Base-by-base conservation (phyloP, 2,888 invertebrate species). In the Drosophila falleni region DNA sequence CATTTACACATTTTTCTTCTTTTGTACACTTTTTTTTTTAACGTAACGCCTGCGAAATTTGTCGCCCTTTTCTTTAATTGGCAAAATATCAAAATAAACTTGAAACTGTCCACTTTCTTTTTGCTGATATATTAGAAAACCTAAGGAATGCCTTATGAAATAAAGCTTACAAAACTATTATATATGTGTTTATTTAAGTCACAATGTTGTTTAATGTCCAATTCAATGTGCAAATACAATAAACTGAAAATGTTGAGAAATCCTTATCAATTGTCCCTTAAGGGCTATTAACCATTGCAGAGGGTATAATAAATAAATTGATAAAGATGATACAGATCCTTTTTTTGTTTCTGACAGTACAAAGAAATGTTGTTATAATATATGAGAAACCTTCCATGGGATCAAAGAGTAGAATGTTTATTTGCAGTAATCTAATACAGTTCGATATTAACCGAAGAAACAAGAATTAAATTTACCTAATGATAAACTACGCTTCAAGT, bases 61-160 rank as follows among this genome's bases (percentile, higher is more conserved):
- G 76, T 76, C 76, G 65, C 80, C 76, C 65, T 71, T 75, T 65
- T 54, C 51, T 56, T 76, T 76, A 76, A 75, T 76, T 76, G 76
- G 71, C 76, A 62, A 69, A 63, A 69, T 63, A 69, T 75, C 75
- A 79, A 74, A 72, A 63, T 69, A 53, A 51, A 58, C 75, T 42
- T 19, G 16, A 37, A 54, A 42, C 60, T 56, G 51, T 56, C 59
- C 54, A 75, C 75, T 76, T 76, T 76, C 75, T 79, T 46, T 78
- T 69, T 56, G 49, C 60, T n/a, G 56, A 71, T 54, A 42, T 16
- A 23, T 47, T 39, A 62, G 15, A 60, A 60, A 65, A 23, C 19
- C 4, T 35, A 15, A 6, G 31, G 16, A 44, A 56, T 23, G 13
- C 9, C 33, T 16, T 16, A 10, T 8, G 16, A 35, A 39, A 23